phyloP scores from a whole-genome alignment of 2,797 vertebrate species.

The Acanthopagrus latus region DNA sequence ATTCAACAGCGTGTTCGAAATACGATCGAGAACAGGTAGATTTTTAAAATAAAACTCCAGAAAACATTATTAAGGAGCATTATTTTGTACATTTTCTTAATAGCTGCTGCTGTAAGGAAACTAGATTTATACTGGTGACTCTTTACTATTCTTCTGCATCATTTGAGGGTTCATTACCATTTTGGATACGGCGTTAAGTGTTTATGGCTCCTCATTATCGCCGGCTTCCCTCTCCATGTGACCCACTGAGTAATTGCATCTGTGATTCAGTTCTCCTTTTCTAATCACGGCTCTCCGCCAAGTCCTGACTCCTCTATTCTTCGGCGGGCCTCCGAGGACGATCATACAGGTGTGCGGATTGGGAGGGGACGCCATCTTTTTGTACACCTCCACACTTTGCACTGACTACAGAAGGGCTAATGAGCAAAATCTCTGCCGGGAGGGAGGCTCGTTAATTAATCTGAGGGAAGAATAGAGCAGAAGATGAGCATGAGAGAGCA shows the following conservation, averaged over 20 bases:
- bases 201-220: slow-evolving; percentile 35
- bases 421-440: slow-evolving; percentile 37
- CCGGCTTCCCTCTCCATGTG: background rate
- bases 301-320: background rate
- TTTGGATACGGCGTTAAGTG: background rate
- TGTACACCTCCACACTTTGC: slow-evolving; percentile 19
- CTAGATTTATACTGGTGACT: background rate
- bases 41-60: background rate
- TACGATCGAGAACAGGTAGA: background rate
- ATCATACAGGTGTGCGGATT: slow-evolving; percentile 28
- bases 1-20: background rate
- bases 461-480: slow-evolving; percentile 2
- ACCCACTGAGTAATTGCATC: slow-evolving; percentile 32
- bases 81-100: background rate
- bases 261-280: slow-evolving; percentile 9
- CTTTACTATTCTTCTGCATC: background rate
- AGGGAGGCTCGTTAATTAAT: slow-evolving; percentile 47
- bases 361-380: background rate
- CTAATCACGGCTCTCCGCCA: slow-evolving; percentile 9
- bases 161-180: background rate
- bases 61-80: background rate
- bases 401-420: slow-evolving; percentile 19
- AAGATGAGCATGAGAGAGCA: slow-evolving; percentile 7
- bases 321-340: background rate
- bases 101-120: background rate